Percentiles rank a stretch among this genome's conserved stretches.
Conservation (phyloP, 2,797 vertebrate genomes). For the Enteromius unitaeniatus region DNA sequence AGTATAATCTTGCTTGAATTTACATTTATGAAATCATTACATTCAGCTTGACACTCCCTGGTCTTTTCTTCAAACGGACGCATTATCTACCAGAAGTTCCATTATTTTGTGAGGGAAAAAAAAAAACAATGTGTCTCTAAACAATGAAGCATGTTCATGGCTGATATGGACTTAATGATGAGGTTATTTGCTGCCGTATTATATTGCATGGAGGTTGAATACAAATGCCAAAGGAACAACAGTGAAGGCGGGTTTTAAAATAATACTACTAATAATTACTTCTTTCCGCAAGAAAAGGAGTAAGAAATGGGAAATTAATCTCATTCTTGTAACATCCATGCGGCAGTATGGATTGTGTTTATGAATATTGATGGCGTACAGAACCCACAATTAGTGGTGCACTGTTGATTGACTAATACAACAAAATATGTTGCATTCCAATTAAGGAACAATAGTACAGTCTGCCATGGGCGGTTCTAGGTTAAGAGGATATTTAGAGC, state of each 20-base stretch:
- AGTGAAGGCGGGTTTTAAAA: slow-evolving; percentile 34
- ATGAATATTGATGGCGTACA: not conserved
- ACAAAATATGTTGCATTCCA: slow-evolving; percentile 38
- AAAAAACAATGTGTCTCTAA: slow-evolving; percentile 24
- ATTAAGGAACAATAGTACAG: slow-evolving; percentile 32
- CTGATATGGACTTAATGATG: slow-evolving; percentile 58
- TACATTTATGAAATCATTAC: slow-evolving; percentile 52
- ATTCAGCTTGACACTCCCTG: slow-evolving; percentile 33
- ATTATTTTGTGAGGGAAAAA: slow-evolving; percentile 26
- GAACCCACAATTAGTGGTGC: slow-evolving; percentile 23
- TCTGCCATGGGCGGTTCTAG: slow-evolving; percentile 10
- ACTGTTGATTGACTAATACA: slow-evolving; percentile 15
- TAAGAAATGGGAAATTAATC: slow-evolving; percentile 20
- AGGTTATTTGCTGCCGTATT: slow-evolving; percentile 52
- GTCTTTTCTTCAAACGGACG: slow-evolving; percentile 43
- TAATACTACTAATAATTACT: slow-evolving; percentile 57
- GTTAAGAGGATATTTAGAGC: slow-evolving; percentile 19
- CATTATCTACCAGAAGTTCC: slow-evolving; percentile 21
- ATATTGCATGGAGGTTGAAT: slow-evolving; percentile 44
- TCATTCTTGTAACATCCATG: slow-evolving; percentile 9
- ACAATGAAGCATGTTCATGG: slow-evolving; percentile 51
- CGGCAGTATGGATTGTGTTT: slow-evolving; percentile 8
- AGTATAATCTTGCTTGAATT: slow-evolving; percentile 66
- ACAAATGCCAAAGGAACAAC: slow-evolving; percentile 54
- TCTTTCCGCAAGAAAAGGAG: slow-evolving; percentile 31